These are phyloP conservation scores for Dimorphilus gyrociliatus DNA, from an alignment of 2,888 invertebrate genomes.

Conservation along the genomic window DNA sequence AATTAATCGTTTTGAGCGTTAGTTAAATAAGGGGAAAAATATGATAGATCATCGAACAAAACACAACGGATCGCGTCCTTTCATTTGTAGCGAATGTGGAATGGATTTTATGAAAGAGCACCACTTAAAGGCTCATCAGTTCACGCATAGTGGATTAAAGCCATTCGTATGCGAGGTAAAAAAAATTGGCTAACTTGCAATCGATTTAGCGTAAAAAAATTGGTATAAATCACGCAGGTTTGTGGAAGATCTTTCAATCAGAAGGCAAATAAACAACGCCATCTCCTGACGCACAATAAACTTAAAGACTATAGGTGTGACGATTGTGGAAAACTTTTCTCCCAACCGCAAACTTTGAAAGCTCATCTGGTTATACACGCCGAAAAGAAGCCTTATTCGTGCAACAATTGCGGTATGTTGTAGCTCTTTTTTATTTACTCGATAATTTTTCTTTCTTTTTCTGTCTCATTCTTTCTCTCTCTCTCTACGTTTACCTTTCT, in stretches of 20 bases:
- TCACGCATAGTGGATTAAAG: conserved; percentile 34
- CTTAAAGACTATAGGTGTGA: conserved; percentile 31
- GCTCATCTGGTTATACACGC: conserved; percentile 37
- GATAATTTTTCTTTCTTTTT: too few relatives aligned
- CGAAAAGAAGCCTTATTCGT: conserved; percentile 35
- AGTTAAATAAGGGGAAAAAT: conserved; percentile 12
- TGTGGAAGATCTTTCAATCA: conserved; percentile 36
- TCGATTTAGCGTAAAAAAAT: too few relatives aligned
- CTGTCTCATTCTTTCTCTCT: too few relatives aligned
- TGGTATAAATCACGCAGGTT: too few relatives aligned
- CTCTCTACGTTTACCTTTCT: too few relatives aligned
- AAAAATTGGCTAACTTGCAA: too few relatives aligned
- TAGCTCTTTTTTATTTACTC: too few relatives aligned
- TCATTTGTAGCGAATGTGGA: conserved; percentile 35
- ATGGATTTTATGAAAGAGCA: conserved; percentile 39
- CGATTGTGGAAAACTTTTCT: conserved; percentile 33
- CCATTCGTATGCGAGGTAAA: conserved; percentile 30
- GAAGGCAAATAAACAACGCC: conserved; percentile 37
- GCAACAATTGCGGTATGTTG: conserved; percentile 32
- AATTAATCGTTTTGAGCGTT: too few relatives aligned
- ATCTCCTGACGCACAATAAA: conserved; percentile 33
- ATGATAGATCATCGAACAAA: conserved; percentile 25
- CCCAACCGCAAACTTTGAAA: conserved; percentile 37
- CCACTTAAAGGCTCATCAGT: conserved; percentile 35
- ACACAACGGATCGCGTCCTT: conserved; percentile 32